Percentiles rank a stretch among this genome's conserved stretches.
These are phyloP conservation scores for Augochlorella aurata DNA, from an alignment of 2,888 invertebrate species.

Conservation along the genomic window DNA sequence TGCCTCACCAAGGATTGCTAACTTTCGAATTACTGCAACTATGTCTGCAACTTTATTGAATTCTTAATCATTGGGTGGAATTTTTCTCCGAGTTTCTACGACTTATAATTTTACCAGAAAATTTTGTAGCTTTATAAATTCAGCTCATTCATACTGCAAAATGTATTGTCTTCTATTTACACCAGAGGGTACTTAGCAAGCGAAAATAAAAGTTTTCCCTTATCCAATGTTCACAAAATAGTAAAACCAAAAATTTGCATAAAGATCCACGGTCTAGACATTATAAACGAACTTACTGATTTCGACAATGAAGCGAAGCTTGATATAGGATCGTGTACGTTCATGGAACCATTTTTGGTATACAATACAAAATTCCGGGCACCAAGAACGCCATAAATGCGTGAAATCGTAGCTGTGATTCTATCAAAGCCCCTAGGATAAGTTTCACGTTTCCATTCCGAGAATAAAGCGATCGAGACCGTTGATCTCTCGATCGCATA, in stretches of 20 bases:
- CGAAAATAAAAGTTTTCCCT: too few relatives aligned
- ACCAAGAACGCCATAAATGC: background rate
- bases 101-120: too few relatives aligned
- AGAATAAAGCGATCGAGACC: background rate
- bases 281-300: too few relatives aligned
- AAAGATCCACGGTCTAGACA: too few relatives aligned
- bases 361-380: background rate
- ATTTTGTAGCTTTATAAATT: too few relatives aligned
- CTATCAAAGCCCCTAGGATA: background rate
- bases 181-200: too few relatives aligned
- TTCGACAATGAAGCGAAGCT: too few relatives aligned
- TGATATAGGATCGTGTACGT: background rate
- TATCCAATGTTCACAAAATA: too few relatives aligned
- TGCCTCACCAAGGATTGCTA: conserved; percentile 1
- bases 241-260: too few relatives aligned
- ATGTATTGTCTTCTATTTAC: too few relatives aligned
- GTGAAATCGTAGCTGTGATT: background rate
- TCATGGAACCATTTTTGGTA: background rate
- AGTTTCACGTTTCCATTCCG: background rate
- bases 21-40: background rate
- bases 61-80: background rate
- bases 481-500: background rate
- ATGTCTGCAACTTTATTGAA: background rate
- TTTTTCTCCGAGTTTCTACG: background rate
- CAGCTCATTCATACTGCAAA: too few relatives aligned